Percentiles rank a stretch among this genome's conserved stretches.
phyloP scores from a whole-genome alignment of 2,888 invertebrate genomes.

The Lingula anatina region DNA sequence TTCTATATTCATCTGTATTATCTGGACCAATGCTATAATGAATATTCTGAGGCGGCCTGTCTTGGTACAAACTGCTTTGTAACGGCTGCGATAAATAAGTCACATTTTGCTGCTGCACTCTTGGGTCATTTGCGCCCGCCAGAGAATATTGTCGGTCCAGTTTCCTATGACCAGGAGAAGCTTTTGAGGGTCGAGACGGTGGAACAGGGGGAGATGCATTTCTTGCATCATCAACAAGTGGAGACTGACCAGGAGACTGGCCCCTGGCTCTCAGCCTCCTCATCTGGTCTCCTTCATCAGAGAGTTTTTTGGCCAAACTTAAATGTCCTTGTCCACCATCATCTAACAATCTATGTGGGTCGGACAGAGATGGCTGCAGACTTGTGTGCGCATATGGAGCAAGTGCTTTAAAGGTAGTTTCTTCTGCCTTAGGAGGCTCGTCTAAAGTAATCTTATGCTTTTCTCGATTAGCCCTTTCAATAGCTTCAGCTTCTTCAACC shows the following conservation, averaged over 20 bases:
- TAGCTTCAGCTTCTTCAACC: constrained; percentile 10
- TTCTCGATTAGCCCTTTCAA: no score
- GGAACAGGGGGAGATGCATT: constrained; percentile 5
- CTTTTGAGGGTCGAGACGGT: not conserved
- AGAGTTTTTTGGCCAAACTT: constrained; percentile 52
- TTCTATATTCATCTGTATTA: not conserved
- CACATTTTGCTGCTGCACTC: constrained; percentile 50
- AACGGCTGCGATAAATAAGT: not conserved
- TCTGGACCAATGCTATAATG: not conserved
- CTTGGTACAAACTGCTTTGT: not conserved
- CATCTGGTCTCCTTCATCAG: constrained; percentile 57
- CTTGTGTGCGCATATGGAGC: constrained; percentile 1
- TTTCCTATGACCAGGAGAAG: constrained; percentile 66
- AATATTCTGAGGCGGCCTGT: not conserved
- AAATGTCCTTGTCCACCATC: constrained; percentile 50
- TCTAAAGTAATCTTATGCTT: no score
- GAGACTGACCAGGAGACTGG: not conserved
- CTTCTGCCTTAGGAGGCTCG: not conserved
- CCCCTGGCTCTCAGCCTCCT: not conserved
- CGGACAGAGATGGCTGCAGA: constrained; percentile 9
- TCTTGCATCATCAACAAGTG: not conserved
- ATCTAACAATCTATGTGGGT: constrained; percentile 4
- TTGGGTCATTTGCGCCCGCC: constrained; percentile 75
- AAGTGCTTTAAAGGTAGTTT: constrained; percentile 3
- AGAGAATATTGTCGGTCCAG: constrained; percentile 74